A percentile compares a stretch with the other conserved stretches of the same genome.
phyloP scores from a whole-genome alignment of 2,113 vertebrate species.

The Natator depressus region DNA sequence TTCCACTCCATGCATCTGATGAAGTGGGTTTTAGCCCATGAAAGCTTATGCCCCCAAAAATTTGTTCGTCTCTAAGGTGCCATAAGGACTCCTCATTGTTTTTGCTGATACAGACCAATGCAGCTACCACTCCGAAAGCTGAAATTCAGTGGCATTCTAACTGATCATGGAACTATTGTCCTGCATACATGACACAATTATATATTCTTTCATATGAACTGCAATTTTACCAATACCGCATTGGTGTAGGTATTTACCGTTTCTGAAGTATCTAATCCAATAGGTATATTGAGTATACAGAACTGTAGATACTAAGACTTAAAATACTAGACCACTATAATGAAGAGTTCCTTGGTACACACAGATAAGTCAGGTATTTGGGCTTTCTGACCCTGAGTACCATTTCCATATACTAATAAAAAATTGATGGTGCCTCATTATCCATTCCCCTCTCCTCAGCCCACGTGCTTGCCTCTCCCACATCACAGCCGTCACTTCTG shows the following conservation, averaged over 20 bases:
- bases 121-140: background rate
- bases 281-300: conserved; percentile 47
- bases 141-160: conserved; percentile 9
- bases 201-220: conserved; percentile 29
- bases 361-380: conserved; percentile 65
- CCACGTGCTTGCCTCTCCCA: background rate
- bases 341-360: conserved; percentile 66
- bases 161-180: background rate
- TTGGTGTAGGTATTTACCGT: conserved; percentile 36
- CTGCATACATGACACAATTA: conserved; percentile 26
- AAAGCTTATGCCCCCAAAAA: no score
- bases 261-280: conserved; percentile 59
- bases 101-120: no score
- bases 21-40: no score
- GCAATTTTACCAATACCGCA: conserved; percentile 55
- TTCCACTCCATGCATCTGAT: no score
- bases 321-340: conserved; percentile 66
- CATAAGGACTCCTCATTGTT: no score
- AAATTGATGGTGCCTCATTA: conserved; percentile 71
- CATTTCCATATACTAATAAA: conserved; percentile 74
- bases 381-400: conserved; percentile 73
- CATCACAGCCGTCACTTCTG: background rate
- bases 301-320: conserved; percentile 61
- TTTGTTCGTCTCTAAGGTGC: no score
- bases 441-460: conserved; percentile 49